Conservation (phyloP, 2,797 vertebrate genomes). For the Phalanger gymnotis region DNA sequence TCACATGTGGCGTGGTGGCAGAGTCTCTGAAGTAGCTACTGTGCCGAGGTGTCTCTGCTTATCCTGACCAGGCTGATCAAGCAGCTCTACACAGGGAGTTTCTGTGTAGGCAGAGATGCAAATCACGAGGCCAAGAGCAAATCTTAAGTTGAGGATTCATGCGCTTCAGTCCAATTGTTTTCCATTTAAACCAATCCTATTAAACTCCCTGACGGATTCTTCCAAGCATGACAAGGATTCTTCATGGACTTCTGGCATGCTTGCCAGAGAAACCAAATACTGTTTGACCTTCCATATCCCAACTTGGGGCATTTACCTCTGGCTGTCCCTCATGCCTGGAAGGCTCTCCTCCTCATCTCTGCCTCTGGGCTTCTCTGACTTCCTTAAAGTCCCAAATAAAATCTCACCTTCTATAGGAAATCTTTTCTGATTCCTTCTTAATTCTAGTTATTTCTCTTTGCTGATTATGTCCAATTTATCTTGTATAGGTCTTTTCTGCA, state of each 20-base stretch:
- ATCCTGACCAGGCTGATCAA: not conserved
- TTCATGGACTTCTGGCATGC: not conserved
- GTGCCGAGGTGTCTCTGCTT: not conserved
- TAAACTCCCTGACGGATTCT: conserved; percentile 3
- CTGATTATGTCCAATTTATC: not conserved
- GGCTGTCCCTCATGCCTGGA: not conserved
- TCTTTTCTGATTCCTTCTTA: not conserved
- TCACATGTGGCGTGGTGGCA: not conserved
- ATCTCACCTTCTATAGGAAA: not conserved
- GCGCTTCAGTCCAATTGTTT: conserved; percentile 22
- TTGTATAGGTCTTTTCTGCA: not conserved
- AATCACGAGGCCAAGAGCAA: conserved; percentile 10
- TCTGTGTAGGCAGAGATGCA: not conserved
- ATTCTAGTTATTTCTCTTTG: not conserved
- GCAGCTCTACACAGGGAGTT: not conserved
- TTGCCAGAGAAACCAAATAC: not conserved
- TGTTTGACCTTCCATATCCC: not conserved
- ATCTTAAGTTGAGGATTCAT: conserved; percentile 14
- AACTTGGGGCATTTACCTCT: not conserved
- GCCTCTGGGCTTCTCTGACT: not conserved
- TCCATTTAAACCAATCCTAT: not conserved
- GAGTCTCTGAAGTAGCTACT: not conserved
- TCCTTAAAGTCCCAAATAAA: not conserved
- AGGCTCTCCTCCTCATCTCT: not conserved
- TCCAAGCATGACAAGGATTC: not conserved